phyloP scores from a whole-genome alignment of 2,888 invertebrate species.

The Cabera pusaria region DNA sequence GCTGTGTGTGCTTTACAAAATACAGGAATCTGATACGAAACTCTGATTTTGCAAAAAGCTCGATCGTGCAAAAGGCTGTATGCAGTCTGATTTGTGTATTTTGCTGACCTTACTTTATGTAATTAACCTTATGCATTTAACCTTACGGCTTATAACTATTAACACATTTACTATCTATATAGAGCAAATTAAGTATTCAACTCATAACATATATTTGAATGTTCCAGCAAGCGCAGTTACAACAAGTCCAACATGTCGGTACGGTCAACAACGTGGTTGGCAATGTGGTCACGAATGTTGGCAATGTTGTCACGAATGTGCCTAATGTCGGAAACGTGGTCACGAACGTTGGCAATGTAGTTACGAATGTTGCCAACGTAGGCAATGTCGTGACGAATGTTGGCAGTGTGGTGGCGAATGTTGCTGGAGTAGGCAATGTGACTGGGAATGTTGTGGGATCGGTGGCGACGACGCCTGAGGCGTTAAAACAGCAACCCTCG shows the following conservation, averaged over 20 bases:
- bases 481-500: conserved; percentile 70
- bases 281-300: conserved; percentile 42
- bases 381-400: conserved; percentile 43
- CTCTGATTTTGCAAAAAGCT: too few species aligned
- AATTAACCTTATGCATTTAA: too few species aligned
- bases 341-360: conserved; percentile 42
- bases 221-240: conserved; percentile 87
- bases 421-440: conserved; percentile 38
- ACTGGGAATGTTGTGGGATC: conserved; percentile 38
- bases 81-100: too few species aligned
- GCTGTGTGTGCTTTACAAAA: too few species aligned
- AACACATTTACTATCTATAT: too few species aligned
- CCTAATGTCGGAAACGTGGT: conserved; percentile 38
- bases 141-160: too few species aligned
- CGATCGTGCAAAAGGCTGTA: too few species aligned
- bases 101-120: too few species aligned
- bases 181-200: too few species aligned
- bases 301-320: conserved; percentile 30
- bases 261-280: conserved; percentile 40
- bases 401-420: conserved; percentile 25
- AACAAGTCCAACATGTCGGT: conserved; percentile 83
- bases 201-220: too few species aligned
- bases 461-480: conserved; percentile 51
- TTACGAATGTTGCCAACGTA: conserved; percentile 36
- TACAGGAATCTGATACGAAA: too few species aligned